phyloP scores from a whole-genome alignment of 2,113 vertebrate species.

The Bambusicola thoracicus region DNA sequence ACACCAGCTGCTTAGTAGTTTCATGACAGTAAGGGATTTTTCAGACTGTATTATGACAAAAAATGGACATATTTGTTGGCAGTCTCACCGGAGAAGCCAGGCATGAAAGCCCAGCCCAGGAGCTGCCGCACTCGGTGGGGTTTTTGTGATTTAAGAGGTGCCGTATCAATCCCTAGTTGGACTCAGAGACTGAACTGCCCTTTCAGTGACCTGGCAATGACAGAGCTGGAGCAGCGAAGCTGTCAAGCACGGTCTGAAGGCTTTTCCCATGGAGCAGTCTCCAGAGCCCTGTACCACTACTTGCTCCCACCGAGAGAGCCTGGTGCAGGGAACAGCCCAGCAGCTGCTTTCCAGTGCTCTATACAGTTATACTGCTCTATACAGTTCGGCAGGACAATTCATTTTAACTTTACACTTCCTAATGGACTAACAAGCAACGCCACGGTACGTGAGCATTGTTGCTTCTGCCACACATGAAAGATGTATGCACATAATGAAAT shows the following conservation, averaged over 20 bases:
- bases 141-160: not conserved
- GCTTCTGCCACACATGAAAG: not conserved
- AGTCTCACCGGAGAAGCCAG: not conserved
- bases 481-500: not conserved
- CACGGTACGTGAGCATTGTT: not conserved
- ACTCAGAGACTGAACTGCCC: slow-evolving; percentile 21
- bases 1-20: not conserved
- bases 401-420: slow-evolving; percentile 39
- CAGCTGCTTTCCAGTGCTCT: slow-evolving; percentile 20
- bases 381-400: not conserved
- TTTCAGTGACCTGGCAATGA: not conserved
- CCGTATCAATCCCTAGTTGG: not conserved
- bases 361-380: rapidly evolving
- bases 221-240: not conserved
- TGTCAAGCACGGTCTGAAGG: slow-evolving; percentile 6
- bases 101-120: not conserved
- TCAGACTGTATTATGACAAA: not conserved
- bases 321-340: not conserved
- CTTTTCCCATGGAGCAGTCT: slow-evolving; percentile 30
- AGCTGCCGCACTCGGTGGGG: not conserved
- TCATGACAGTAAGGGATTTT: not conserved
- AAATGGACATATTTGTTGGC: not conserved
- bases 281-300: slow-evolving; percentile 55
- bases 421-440: slow-evolving; percentile 8
- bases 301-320: not conserved